Percentiles rank a stretch among this genome's conserved stretches.
These are phyloP conservation scores for Meloidogyne exigua DNA, from an alignment of 1,140 invertebrate species.

Conservation along the genomic window DNA sequence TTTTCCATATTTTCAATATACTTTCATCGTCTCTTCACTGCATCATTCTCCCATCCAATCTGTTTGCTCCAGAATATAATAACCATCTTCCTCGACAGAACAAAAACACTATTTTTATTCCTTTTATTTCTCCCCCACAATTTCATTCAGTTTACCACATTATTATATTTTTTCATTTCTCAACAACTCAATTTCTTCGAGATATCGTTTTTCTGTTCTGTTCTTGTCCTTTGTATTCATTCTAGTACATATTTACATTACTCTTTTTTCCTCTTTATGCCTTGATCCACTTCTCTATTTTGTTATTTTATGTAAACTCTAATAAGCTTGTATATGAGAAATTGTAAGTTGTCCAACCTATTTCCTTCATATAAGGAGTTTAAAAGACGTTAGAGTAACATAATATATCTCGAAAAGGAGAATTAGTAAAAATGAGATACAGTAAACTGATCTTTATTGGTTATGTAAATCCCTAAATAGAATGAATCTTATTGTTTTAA, in stretches of 20 bases:
- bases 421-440: constrained; percentile 1
- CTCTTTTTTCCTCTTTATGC: constrained; percentile 27
- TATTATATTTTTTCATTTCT: constrained; percentile 4
- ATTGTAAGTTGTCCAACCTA: constrained; percentile 2
- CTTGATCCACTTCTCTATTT: constrained; percentile 19
- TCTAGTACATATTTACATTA: constrained; percentile 14
- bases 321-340: background rate
- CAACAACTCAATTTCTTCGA: constrained; percentile 26
- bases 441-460: background rate
- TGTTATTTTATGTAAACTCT: background rate
- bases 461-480: background rate
- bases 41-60: background rate
- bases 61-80: background rate
- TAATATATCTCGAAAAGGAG: background rate
- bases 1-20: background rate
- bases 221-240: constrained; percentile 21
- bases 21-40: constrained; percentile 14
- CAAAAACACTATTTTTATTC: constrained; percentile 6
- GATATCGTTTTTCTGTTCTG: constrained; percentile 10
- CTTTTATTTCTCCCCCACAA: constrained; percentile 15
- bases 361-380: background rate
- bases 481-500: background rate
- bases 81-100: background rate
- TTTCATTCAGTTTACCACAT: background rate
- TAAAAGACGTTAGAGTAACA: background rate